A percentile compares a stretch with the other conserved stretches of the same genome.
phyloP scores from a whole-genome alignment of 2,888 invertebrate genomes.

The Melieria omissa region DNA sequence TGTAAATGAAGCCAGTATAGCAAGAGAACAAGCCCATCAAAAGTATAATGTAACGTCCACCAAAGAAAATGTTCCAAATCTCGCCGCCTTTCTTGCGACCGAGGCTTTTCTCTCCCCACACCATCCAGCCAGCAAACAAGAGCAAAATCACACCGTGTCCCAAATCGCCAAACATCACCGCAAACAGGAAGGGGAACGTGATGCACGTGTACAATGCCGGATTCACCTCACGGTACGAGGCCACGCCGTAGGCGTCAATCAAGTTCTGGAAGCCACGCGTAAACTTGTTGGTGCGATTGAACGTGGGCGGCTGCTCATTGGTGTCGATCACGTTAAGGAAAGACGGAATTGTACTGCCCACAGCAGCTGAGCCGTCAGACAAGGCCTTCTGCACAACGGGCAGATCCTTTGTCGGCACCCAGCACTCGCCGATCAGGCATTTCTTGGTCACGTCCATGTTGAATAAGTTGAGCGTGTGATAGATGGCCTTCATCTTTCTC shows the following conservation, averaged over 20 bases:
- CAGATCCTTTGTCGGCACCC: slow-evolving; percentile 83
- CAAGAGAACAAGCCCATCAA: slow-evolving; percentile 98
- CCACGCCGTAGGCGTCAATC: slow-evolving; percentile 95
- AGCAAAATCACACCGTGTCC: slow-evolving; percentile 91
- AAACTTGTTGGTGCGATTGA: slow-evolving; percentile 92
- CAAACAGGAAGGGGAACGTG: slow-evolving; percentile 95
- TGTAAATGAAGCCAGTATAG: slow-evolving; percentile 98
- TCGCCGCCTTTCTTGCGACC: slow-evolving; percentile 77
- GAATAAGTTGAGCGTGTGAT: slow-evolving; percentile 93
- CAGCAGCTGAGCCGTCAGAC: slow-evolving; percentile 84
- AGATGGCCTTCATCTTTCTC: slow-evolving; percentile 91
- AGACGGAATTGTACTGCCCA: slow-evolving; percentile 91
- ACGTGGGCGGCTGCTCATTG: slow-evolving; percentile 88
- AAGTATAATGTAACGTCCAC: slow-evolving; percentile 96
- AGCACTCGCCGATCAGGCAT: slow-evolving; percentile 90
- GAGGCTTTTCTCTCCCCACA: slow-evolving; percentile 81
- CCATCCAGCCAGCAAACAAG: slow-evolving; percentile 86
- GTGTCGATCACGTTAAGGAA: slow-evolving; percentile 92
- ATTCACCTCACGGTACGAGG: slow-evolving; percentile 92
- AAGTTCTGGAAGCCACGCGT: slow-evolving; percentile 92
- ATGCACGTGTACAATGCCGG: slow-evolving; percentile 89
- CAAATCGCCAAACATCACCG: slow-evolving; percentile 95
- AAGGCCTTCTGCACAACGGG: slow-evolving; percentile 82
- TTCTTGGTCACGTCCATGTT: slow-evolving; percentile 93
- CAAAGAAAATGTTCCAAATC: slow-evolving; percentile 98